These are phyloP conservation scores for Agrilus mali DNA, from an alignment of 2,888 invertebrate species.

Conservation along the genomic window DNA sequence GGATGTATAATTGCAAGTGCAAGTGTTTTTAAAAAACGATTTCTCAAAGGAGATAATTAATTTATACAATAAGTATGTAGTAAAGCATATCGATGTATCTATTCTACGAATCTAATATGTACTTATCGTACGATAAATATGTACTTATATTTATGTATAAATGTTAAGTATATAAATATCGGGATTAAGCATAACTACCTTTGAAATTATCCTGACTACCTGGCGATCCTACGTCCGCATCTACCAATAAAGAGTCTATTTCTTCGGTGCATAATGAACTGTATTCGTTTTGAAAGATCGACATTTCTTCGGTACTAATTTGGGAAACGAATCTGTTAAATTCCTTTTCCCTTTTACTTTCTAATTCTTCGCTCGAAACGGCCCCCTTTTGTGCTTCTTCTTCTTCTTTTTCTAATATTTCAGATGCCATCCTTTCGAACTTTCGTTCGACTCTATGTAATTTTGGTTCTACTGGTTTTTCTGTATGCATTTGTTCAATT, in stretches of 20 bases:
- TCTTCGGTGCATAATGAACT: constrained; percentile 36
- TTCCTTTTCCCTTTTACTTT: constrained; percentile 31
- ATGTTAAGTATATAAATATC: too few relatives aligned
- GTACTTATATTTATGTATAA: too few relatives aligned
- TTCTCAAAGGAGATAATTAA: too few relatives aligned
- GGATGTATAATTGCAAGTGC: too few relatives aligned
- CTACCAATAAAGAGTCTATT: constrained; percentile 33
- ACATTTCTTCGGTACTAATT: constrained; percentile 38
- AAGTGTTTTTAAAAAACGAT: too few relatives aligned
- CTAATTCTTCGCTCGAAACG: constrained; percentile 27
- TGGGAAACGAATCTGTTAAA: constrained; percentile 38
- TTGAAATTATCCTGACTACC: constrained; percentile 32
- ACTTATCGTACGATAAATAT: too few relatives aligned
- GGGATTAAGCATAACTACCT: too few relatives aligned
- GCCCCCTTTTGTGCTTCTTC: constrained; percentile 22
- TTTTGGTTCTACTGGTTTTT: constrained; percentile 26
- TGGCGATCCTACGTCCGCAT: constrained; percentile 33
- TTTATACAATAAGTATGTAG: too few relatives aligned
- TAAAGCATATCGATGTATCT: too few relatives aligned
- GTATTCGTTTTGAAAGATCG: constrained; percentile 37
- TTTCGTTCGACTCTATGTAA: constrained; percentile 35
- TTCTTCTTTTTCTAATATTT: constrained; percentile 30
- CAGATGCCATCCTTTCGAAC: constrained; percentile 40
- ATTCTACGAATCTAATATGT: too few relatives aligned
- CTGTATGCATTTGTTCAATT: constrained; percentile 7